Percentiles rank a stretch among this genome's conserved stretches.
phyloP scores from a whole-genome alignment of 2,113 vertebrate genomes.

The Girardinichthys multiradiatus region DNA sequence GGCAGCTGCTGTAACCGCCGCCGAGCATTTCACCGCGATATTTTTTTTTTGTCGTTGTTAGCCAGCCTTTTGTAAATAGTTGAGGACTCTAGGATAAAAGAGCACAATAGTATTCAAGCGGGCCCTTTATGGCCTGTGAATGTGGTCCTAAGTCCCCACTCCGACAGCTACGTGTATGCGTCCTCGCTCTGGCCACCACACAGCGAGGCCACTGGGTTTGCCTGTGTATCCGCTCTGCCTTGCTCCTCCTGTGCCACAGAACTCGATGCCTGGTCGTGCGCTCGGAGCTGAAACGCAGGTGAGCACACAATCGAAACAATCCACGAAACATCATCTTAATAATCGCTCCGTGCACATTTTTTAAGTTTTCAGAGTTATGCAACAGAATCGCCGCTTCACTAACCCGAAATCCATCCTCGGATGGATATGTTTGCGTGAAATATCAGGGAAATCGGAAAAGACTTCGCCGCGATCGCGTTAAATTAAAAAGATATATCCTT shows the following conservation, averaged over 20 bases:
- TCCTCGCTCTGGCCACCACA: slow-evolving; percentile 71
- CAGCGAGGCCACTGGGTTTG: slow-evolving; percentile 66
- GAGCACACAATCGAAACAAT: slow-evolving; percentile 17
- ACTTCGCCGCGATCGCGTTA: slow-evolving; percentile 32
- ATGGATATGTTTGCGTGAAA: slow-evolving; percentile 29
- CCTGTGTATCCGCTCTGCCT: slow-evolving; percentile 44
- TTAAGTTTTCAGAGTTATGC: slow-evolving; percentile 80
- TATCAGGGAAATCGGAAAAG: slow-evolving; percentile 32
- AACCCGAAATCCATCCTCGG: slow-evolving; percentile 46
- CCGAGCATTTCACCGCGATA: slow-evolving; percentile 66
- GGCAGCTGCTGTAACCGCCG: slow-evolving; percentile 77
- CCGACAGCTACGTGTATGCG: slow-evolving; percentile 76
- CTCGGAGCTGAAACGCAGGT: slow-evolving; percentile 27
- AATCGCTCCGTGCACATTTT: slow-evolving; percentile 55
- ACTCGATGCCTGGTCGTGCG: slow-evolving; percentile 39
- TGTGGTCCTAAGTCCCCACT: slow-evolving; percentile 72
- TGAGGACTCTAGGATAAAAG: slow-evolving; percentile 73
- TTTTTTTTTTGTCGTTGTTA: slow-evolving; percentile 46
- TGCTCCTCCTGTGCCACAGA: slow-evolving; percentile 64
- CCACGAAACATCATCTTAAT: not conserved
- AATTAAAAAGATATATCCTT: slow-evolving; percentile 67
- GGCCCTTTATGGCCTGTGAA: slow-evolving; percentile 76
- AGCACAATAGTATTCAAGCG: slow-evolving; percentile 73
- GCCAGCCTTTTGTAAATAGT: slow-evolving; percentile 79
- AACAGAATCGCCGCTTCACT: slow-evolving; percentile 69